phyloP scores from a whole-genome alignment of 2,888 invertebrate genomes.

The Trimorus sp. region DNA sequence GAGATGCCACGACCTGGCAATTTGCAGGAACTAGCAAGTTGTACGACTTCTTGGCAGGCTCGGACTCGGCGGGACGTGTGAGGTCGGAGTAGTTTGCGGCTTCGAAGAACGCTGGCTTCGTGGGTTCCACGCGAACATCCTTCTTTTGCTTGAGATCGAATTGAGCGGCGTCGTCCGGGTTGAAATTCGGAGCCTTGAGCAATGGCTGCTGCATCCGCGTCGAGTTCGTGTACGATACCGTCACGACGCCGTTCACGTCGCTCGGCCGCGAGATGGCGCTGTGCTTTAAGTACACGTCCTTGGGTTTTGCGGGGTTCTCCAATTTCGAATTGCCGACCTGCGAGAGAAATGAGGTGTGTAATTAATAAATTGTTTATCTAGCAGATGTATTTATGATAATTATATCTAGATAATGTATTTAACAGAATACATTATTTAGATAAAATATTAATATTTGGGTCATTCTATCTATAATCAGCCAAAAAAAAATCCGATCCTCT shows the following conservation, averaged over 20 bases:
- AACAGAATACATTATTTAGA: too few species aligned
- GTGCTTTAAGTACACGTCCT: slow-evolving; percentile 70
- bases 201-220: slow-evolving; percentile 71
- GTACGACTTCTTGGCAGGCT: slow-evolving; percentile 35
- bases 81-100: slow-evolving; percentile 69
- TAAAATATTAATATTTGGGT: too few species aligned
- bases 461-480: too few species aligned
- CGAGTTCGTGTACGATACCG: slow-evolving; percentile 75
- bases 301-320: slow-evolving; percentile 69
- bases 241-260: slow-evolving; percentile 71
- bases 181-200: slow-evolving; percentile 66
- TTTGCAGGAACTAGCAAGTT: slow-evolving; percentile 30
- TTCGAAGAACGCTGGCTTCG: slow-evolving; percentile 64
- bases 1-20: slow-evolving; percentile 3
- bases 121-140: slow-evolving; percentile 68
- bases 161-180: slow-evolving; percentile 70
- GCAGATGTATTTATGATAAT: too few species aligned
- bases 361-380: too few species aligned
- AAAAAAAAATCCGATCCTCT: too few species aligned
- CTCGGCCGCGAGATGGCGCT: slow-evolving; percentile 54
- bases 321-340: slow-evolving; percentile 71
- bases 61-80: slow-evolving; percentile 44
- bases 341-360: too few species aligned
- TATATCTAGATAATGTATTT: too few species aligned
- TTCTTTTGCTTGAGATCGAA: slow-evolving; percentile 73